These are phyloP conservation scores for Henricia sp. DNA, from an alignment of 53 echinoderm and acorn worm genomes.

Conservation along the genomic window DNA sequence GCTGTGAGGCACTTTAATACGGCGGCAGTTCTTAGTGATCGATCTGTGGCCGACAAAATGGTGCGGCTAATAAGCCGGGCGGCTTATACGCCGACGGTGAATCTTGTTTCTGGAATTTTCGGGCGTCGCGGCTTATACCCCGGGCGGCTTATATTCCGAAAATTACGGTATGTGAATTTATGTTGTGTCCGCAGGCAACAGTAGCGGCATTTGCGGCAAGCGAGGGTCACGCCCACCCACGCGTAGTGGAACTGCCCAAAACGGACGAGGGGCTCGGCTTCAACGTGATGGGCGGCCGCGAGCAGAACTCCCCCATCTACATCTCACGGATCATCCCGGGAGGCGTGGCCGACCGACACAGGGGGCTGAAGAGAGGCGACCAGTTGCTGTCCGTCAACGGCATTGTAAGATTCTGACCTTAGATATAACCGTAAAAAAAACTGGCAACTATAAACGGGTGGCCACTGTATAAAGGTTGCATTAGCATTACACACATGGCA, in stretches of 20 bases:
- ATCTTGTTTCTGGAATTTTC: no score
- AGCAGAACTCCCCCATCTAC: conserved; percentile 97
- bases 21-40: no score
- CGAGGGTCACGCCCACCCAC: conserved; percentile 96
- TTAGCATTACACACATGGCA: no score
- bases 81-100: no score
- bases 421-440: not conserved
- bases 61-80: no score
- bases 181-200: conserved; percentile 78
- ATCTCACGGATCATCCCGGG: conserved; percentile 98
- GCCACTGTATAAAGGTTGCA: no score
- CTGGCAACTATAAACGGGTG: no score
- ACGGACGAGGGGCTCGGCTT: conserved; percentile 96
- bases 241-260: conserved; percentile 96
- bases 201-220: conserved; percentile 99
- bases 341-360: conserved; percentile 92
- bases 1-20: no score
- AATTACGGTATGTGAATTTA: no score
- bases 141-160: no score
- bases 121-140: no score
- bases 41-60: no score
- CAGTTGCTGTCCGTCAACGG: conserved; percentile 96
- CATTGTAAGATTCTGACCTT: conserved; percentile 69
- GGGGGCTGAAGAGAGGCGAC: conserved; percentile 95
- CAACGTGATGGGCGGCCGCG: conserved; percentile 97